These are phyloP conservation scores for Notothenia coriiceps DNA, from an alignment of 2,113 vertebrate genomes.

Conservation along the genomic window DNA sequence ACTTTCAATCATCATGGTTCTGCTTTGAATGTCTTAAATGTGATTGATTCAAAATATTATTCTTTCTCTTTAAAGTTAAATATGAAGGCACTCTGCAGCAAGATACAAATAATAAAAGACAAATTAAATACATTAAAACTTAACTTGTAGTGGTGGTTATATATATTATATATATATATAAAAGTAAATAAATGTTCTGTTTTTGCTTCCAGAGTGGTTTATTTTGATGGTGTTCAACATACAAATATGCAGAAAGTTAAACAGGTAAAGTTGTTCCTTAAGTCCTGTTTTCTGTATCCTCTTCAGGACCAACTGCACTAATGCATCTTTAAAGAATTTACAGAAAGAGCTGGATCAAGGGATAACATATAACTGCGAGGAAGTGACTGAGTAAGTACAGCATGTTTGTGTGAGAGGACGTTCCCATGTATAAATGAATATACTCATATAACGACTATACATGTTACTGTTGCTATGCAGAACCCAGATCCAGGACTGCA, in stretches of 20 bases:
- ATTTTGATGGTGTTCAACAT: not conserved
- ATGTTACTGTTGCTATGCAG: constrained; percentile 36
- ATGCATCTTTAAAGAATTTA: constrained; percentile 68
- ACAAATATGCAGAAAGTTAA: not conserved
- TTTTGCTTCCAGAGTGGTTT: not conserved
- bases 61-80: too few relatives aligned
- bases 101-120: too few relatives aligned
- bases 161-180: too few relatives aligned
- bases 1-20: not conserved
- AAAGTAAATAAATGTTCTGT: too few relatives aligned
- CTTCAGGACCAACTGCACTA: constrained; percentile 70
- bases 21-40: not conserved
- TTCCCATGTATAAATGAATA: not conserved
- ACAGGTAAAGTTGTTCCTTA: not conserved
- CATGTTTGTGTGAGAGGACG: not conserved
- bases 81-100: not conserved
- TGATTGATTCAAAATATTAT: too few relatives aligned
- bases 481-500: constrained; percentile 56
- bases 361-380: constrained; percentile 70
- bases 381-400: constrained; percentile 71
- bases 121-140: too few relatives aligned
- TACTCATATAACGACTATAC: not conserved
- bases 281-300: not conserved
- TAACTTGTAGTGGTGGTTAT: not conserved
- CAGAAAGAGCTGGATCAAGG: constrained; percentile 55